Percentiles rank a stretch among this genome's conserved stretches.
These are phyloP conservation scores for Atethmia centrago DNA, from an alignment of 2,888 invertebrate species.

Conservation along the genomic window DNA sequence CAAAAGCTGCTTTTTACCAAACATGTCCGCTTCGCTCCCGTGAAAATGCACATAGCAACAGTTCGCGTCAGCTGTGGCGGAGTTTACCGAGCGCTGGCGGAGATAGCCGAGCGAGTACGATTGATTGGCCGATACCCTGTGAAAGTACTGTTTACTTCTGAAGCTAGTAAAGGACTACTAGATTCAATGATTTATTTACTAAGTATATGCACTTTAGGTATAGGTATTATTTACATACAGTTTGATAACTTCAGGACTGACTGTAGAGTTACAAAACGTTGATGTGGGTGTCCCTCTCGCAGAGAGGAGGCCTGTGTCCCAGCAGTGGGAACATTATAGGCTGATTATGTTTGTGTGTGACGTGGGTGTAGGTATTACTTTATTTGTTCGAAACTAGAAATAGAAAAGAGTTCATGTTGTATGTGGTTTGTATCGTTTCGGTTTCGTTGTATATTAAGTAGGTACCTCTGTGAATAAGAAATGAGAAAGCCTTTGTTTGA, in stretches of 20 bases:
- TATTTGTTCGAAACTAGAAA: slow-evolving; percentile 47
- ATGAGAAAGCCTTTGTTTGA: slow-evolving; percentile 3
- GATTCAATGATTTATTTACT: slow-evolving; percentile 45
- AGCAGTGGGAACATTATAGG: no score
- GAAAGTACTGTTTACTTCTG: slow-evolving; percentile 72
- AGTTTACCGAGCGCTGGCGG: slow-evolving; percentile 71
- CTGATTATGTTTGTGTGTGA: no score
- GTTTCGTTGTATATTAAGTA: neutral
- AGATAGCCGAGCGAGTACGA: slow-evolving; percentile 74
- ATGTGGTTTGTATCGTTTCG: slow-evolving; percentile 12
- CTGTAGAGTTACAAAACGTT: no score
- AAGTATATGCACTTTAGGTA: slow-evolving; percentile 18
- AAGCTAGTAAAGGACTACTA: slow-evolving; percentile 55
- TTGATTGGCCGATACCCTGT: slow-evolving; percentile 78
- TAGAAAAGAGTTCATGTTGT: slow-evolving; percentile 33
- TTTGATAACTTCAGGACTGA: slow-evolving; percentile 5
- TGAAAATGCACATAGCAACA: slow-evolving; percentile 87
- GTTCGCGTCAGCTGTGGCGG: slow-evolving; percentile 86
- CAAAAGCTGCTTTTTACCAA: slow-evolving; percentile 32
- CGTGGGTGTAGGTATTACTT: neutral
- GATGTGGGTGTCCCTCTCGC: no score
- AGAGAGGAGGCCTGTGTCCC: no score
- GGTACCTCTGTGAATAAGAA: slow-evolving; percentile 7
- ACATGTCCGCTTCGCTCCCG: slow-evolving; percentile 75
- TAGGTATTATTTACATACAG: slow-evolving; percentile 6